A percentile compares a stretch with the other conserved stretches of the same genome.
Conservation (phyloP, 2,797 vertebrate genomes). For the Alfaro cultratus region DNA sequence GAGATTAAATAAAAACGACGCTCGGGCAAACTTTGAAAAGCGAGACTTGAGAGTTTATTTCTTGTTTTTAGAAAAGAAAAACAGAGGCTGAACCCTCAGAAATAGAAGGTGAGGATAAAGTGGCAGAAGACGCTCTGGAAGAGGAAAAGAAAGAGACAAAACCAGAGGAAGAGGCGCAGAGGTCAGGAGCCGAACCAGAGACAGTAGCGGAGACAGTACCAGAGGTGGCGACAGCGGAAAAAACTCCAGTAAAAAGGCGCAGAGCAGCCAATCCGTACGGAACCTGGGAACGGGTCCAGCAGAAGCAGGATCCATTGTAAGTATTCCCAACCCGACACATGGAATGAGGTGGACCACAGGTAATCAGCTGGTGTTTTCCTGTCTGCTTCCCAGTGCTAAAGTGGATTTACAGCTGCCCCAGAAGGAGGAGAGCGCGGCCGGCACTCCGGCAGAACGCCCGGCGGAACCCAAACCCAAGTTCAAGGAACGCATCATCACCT, state of each 20-base stretch:
- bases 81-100: conserved; percentile 42
- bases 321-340: conserved; percentile 23
- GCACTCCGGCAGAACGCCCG: conserved; percentile 67
- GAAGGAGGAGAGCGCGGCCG: conserved; percentile 71
- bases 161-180: conserved; percentile 32
- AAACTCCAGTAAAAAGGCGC: conserved; percentile 55
- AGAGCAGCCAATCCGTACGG: conserved; percentile 88
- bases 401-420: conserved; percentile 92
- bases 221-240: not conserved
- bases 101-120: conserved; percentile 31
- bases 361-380: not conserved
- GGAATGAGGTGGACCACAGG: not conserved
- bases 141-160: conserved; percentile 34
- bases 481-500: conserved; percentile 93
- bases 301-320: conserved; percentile 81
- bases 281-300: conserved; percentile 86
- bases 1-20: conserved; percentile 16
- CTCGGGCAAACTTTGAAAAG: not conserved
- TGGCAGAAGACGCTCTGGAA: conserved; percentile 21
- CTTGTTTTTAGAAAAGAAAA: conserved; percentile 72
- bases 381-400: conserved; percentile 76
- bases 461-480: conserved; percentile 87
- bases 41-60: not conserved
- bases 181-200: conserved; percentile 46
- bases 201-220: conserved; percentile 66